Base-by-base conservation (phyloP, 2,797 vertebrate species). In the Phaenicophaeus curvirostris region DNA sequence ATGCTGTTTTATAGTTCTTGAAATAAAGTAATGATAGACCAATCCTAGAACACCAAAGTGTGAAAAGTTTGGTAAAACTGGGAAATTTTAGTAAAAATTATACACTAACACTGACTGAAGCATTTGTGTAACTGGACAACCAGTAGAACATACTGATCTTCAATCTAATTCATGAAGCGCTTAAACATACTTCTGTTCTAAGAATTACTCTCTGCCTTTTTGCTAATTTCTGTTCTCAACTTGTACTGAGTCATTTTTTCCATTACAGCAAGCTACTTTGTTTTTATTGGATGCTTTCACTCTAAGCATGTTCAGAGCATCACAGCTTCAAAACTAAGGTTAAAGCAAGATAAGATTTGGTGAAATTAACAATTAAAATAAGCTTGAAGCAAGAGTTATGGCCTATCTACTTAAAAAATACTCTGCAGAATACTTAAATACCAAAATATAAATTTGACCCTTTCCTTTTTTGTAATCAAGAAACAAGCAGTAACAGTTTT, bases 201-300 rank as follows among this genome's bases (percentile, higher is more conserved):
- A 85, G 33, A 55, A 82, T 89, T 76, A 88, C 92, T 76, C 65
- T 95, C 95, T 97, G 78, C 77, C 94, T 97, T 96, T 96, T 84
- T 95, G 83, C 88, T 96, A 91, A 90, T 79, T 96, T 97, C 90
- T 96, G 53, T 67, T 93, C 74, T 96, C 86, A 82, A 27, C 69
- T 96, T 74, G 31, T 50, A 57, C 92, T 66, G 94, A 96, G 93
- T 97, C 81, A 97, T 92, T 95, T 98, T 97, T 97, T 97, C 97
- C 98, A 96, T 97, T 97, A 97, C 96, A 95, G 81, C 87, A 96
- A 89, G 72, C 74, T 84, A 93, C 92, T 95, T 97, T 97, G 90
- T 96, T 98, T 97, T 97, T 96, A 91, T 88, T 97, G 96, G 95
- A 96, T 95, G 85, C 83, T 95, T 91, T 92, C 58, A 91, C 90